phyloP scores from a whole-genome alignment of 1,140 invertebrate species.

The Solenopsis invicta region DNA sequence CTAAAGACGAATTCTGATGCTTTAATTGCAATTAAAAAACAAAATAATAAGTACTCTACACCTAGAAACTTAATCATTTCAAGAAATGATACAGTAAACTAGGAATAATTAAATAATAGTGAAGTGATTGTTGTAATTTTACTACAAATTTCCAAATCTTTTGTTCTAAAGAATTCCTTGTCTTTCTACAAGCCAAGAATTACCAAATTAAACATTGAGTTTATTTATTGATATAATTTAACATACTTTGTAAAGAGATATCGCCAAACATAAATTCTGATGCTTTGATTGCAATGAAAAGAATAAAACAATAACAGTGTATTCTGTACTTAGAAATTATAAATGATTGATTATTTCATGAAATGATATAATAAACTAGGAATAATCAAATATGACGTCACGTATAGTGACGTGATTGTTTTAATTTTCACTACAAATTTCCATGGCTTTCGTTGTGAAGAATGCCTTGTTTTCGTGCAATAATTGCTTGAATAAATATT shows the following conservation, averaged over 20 bases:
- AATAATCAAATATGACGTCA: neutral
- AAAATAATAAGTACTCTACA: too few relatives aligned
- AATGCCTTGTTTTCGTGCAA: neutral
- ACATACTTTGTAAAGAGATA: too few relatives aligned
- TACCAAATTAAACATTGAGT: neutral
- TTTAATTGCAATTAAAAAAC: too few relatives aligned
- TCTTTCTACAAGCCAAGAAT: neutral
- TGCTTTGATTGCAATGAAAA: too few relatives aligned
- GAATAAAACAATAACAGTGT: too few relatives aligned
- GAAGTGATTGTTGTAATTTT: slow-evolving; percentile 22
- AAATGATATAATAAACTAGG: slow-evolving; percentile 10
- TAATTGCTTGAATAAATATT: neutral
- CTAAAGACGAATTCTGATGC: too few relatives aligned
- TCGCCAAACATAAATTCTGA: too few relatives aligned
- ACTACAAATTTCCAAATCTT: neutral
- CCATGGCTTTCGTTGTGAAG: neutral
- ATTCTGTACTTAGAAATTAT: too few relatives aligned
- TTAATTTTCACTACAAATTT: neutral
- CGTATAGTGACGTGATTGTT: slow-evolving; percentile 14
- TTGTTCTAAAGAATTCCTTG: neutral
- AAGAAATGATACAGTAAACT: neutral
- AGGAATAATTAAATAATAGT: neutral
- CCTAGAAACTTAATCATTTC: neutral
- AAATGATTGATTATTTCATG: neutral
- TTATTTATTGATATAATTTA: neutral